Base-by-base conservation (phyloP, 2,797 vertebrate genomes). In the Babyrousa celebensis region DNA sequence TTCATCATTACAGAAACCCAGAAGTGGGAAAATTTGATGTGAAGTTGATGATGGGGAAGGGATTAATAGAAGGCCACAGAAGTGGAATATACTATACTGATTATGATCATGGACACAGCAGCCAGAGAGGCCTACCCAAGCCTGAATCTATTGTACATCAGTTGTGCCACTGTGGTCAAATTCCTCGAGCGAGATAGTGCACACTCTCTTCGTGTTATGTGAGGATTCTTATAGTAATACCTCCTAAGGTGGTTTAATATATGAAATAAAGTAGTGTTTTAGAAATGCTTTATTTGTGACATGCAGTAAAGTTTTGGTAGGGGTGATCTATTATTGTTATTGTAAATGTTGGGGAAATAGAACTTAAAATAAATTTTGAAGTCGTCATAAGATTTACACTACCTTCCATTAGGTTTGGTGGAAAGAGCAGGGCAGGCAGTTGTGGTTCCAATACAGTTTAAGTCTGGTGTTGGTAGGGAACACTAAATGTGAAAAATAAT, bases 291-390 rank as follows among this genome's bases (percentile, higher is more conserved):
- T 89, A 70, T 79, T 96, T 92, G 85, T 94, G 75, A 52, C 16
- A 52, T 6, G 32, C 17, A 29, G 25, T 83, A 54, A 86, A 12
- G 15, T 89, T 96, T 85, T 62, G 78, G 9, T 75, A 52, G 20
- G 27, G 40, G 2, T 87, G 91, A 62, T 78, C 8, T 90, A n/a
- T 75, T 92, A 87, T n/a, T 79, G 54, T 80, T 84, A 79, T 25
- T 93, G 18, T 67, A 52, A 52, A 75, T 94, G 21, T 29, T 96
- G 21, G 79, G 11, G 20, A 6, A 95, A 29, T 95, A 89, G 67
- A 72, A 87, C 6, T 88, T 92, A 43, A 93, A 95, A 60, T 68
- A 91, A 14, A 6, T 83, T 96, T 95, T 92, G 79, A 96, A 93
- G 20, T 79, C 86, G 3, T 86, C 62, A 85, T 87, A 96, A 25